Evolutionary conservation across 1,140 invertebrate genomes (phyloP).

Genomic region (Temnothorax longispinosus): DNA sequence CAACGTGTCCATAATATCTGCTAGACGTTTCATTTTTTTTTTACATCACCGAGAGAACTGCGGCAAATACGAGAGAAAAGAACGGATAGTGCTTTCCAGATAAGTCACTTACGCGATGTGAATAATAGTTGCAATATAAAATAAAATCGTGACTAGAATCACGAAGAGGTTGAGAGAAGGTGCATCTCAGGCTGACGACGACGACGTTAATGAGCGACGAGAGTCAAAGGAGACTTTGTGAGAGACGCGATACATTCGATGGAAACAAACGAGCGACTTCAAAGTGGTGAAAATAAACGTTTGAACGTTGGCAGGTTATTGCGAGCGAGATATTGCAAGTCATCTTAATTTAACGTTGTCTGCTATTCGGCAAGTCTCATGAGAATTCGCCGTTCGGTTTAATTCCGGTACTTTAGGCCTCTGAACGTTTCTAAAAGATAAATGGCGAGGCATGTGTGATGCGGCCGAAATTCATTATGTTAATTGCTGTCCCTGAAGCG

Average conservation of each 20-base stretch:
- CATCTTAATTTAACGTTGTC: slow-evolving; percentile 42
- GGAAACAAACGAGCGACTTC: background rate
- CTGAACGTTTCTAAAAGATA: slow-evolving; percentile 28
- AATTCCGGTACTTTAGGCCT: slow-evolving; percentile 53
- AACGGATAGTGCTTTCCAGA: background rate
- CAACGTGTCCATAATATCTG: background rate
- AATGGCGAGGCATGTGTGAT: slow-evolving; percentile 53
- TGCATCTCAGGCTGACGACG: background rate
- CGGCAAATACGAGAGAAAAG: background rate
- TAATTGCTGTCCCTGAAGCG: slow-evolving; percentile 29
- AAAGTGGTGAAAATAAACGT: slow-evolving; percentile 7
- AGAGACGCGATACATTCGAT: background rate
- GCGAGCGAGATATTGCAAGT: background rate
- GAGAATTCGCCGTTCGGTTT: slow-evolving; percentile 46
- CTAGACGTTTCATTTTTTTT: background rate
- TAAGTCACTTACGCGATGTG: background rate
- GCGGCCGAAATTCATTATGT: slow-evolving; percentile 57
- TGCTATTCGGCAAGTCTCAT: slow-evolving; percentile 57
- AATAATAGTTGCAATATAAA: background rate
- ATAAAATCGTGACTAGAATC: background rate
- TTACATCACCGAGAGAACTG: background rate
- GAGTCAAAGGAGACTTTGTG: background rate
- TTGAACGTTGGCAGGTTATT: background rate
- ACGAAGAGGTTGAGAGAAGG: background rate
- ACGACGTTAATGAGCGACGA: background rate